Conservation (phyloP, 2,797 vertebrate genomes). For the Pangasius krempfi region DNA sequence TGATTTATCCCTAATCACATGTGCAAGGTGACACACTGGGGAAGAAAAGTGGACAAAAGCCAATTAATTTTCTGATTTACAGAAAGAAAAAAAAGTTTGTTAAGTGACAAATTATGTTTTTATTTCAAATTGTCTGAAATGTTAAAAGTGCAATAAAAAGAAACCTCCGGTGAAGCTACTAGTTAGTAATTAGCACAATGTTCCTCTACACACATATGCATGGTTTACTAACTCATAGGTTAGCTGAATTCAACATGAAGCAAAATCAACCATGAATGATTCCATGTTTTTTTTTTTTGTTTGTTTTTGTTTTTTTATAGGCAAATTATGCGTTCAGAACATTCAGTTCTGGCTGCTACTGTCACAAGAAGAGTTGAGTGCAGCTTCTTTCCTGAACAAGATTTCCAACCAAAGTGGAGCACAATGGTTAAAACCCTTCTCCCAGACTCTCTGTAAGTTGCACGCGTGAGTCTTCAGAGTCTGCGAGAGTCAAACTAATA, state of each 20-base stretch:
- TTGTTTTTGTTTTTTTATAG: too few species aligned
- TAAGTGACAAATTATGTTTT: background rate
- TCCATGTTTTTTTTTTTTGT: background rate
- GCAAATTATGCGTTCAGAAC: background rate
- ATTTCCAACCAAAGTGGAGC: background rate
- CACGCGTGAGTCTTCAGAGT: background rate
- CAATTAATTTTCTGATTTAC: background rate
- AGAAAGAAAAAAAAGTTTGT: background rate
- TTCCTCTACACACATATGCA: background rate
- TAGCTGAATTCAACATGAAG: background rate
- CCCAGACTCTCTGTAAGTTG: background rate
- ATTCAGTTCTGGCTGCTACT: background rate
- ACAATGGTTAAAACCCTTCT: background rate
- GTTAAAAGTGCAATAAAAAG: background rate
- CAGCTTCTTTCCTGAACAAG: background rate
- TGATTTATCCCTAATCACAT: background rate
- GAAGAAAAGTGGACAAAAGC: background rate
- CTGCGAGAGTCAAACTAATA: conserved; percentile 8
- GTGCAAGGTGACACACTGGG: background rate
- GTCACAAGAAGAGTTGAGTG: background rate
- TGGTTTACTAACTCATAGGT: background rate
- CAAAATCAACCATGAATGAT: background rate
- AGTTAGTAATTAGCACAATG: background rate
- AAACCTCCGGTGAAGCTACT: background rate
- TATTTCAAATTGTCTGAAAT: background rate